These are phyloP conservation scores for Acestrorhynchus altus DNA, from an alignment of 2,797 vertebrate genomes.

Conservation along the genomic window DNA sequence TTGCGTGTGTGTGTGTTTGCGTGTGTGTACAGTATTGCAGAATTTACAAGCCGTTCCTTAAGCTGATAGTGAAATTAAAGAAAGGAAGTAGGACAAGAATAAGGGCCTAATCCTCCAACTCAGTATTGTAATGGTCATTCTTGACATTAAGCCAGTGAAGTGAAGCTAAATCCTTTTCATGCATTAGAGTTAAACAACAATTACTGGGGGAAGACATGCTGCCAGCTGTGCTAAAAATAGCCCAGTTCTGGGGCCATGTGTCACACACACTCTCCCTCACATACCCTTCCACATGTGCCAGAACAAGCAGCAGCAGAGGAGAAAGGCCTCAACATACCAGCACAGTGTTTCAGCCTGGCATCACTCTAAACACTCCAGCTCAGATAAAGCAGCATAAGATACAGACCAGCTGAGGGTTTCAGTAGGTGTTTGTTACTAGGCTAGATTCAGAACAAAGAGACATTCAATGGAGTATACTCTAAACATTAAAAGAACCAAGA, in stretches of 20 bases:
- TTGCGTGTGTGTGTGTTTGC: too few species aligned
- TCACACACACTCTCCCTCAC: conserved; percentile 1
- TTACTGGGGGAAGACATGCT: not conserved
- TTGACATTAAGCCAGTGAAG: not conserved
- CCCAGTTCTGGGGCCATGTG: not conserved
- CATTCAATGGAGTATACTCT: too few species aligned
- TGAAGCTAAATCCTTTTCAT: not conserved
- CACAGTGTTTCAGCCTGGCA: not conserved
- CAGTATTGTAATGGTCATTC: not conserved
- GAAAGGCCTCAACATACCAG: not conserved
- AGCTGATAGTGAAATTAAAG: too few species aligned
- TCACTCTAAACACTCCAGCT: not conserved
- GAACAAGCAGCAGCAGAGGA: not conserved
- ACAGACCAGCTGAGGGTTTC: not conserved
- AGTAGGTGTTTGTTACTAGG: not conserved
- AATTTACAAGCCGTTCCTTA: too few species aligned
- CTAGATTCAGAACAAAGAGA: too few species aligned
- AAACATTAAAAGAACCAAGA: too few species aligned
- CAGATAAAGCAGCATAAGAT: not conserved
- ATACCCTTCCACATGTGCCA: conserved; percentile 18
- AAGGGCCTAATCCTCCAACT: not conserved
- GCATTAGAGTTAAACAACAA: not conserved
- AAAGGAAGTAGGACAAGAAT: not conserved
- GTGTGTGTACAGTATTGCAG: too few species aligned
- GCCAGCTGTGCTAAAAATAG: conserved; percentile 36